These are phyloP conservation scores for Candidula unifasciata DNA, from an alignment of 2,888 invertebrate species.

Conservation along the genomic window DNA sequence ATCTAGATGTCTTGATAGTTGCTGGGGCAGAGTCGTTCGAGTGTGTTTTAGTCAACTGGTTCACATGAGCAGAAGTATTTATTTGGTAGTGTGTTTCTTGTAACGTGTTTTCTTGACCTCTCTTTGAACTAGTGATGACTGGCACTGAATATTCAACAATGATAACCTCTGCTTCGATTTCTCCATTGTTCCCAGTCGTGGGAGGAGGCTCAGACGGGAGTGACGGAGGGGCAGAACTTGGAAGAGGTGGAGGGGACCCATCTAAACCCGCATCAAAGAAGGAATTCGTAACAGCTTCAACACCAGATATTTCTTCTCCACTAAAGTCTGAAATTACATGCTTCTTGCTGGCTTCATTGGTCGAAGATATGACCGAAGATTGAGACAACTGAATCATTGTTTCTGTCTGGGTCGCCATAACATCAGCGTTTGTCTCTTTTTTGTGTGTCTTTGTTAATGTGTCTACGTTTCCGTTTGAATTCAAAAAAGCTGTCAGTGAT, in stretches of 20 bases:
- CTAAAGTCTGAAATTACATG: neutral
- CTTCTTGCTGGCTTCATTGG: too few species aligned
- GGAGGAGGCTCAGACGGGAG: constrained; percentile 48
- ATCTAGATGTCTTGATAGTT: too few species aligned
- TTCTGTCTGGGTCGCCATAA: neutral
- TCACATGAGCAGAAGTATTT: neutral
- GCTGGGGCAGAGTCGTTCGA: neutral
- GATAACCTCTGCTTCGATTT: constrained; percentile 7
- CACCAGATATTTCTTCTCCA: neutral
- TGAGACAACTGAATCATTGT: neutral
- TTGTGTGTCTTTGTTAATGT: neutral
- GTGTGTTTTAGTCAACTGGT: too few species aligned
- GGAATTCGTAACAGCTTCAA: neutral
- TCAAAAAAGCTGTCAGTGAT: neutral
- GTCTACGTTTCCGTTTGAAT: too few species aligned
- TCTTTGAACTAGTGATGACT: neutral
- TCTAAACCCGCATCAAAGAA: constrained; percentile 58
- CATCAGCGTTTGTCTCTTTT: neutral
- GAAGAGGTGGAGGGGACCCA: constrained; percentile 65
- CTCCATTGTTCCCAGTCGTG: neutral
- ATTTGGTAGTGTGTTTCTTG: neutral
- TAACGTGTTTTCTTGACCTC: neutral
- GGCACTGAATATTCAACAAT: constrained; percentile 38
- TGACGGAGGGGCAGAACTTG: constrained; percentile 64
- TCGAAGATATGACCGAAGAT: neutral